Evolutionary conservation across 2,797 vertebrate species (phyloP).

Genomic region (Macrochelys suwanniensis): DNA sequence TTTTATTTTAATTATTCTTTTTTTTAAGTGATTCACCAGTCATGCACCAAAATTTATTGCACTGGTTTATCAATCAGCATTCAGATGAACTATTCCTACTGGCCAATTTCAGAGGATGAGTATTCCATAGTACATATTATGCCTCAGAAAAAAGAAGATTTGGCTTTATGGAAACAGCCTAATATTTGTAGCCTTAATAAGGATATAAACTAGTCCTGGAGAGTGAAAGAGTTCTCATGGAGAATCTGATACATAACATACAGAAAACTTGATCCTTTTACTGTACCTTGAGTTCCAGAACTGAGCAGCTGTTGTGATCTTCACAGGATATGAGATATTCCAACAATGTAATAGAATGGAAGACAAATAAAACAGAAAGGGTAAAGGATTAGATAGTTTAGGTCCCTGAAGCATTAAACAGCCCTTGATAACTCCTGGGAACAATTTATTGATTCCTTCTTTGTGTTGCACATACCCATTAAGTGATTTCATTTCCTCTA

Average conservation of each 20-base stretch:
- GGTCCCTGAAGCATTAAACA: constrained; percentile 38
- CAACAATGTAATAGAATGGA: not conserved
- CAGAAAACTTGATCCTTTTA: constrained; percentile 20
- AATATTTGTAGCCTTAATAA: not conserved
- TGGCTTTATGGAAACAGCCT: constrained; percentile 24
- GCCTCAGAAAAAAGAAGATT: constrained; percentile 9
- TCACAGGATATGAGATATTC: constrained; percentile 22
- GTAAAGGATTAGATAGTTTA: constrained; percentile 50
- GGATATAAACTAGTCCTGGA: not conserved
- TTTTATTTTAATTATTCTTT: not conserved
- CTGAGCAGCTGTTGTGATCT: constrained; percentile 49
- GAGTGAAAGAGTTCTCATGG: not conserved
- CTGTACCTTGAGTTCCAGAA: not conserved
- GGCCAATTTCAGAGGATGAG: constrained; percentile 8
- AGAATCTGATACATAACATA: not conserved
- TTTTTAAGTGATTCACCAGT: not conserved
- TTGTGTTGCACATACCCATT: constrained; percentile 26
- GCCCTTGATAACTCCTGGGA: constrained; percentile 61
- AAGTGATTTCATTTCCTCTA: constrained; percentile 66
- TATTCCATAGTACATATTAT: constrained; percentile 9
- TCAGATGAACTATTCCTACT: constrained; percentile 31
- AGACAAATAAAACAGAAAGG: constrained; percentile 54
- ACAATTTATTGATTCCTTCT: constrained; percentile 44
- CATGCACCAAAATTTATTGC: not conserved
- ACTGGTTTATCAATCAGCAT: constrained; percentile 63